Base-by-base conservation (phyloP, 2,797 vertebrate genomes). In the Spinibarbus caldwelli region DNA sequence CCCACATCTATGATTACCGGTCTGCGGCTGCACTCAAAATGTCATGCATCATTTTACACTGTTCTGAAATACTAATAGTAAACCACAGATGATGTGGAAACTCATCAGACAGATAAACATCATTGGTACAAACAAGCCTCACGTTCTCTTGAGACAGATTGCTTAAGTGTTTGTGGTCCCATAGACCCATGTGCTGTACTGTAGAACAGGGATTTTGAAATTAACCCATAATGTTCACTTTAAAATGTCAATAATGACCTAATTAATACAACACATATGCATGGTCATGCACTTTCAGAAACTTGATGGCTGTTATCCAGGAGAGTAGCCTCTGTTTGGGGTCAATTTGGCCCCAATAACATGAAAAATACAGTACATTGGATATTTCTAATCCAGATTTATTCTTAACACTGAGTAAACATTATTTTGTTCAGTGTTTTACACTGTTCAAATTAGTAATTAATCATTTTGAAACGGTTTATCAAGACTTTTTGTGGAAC, bases 1-100 rank as follows among this genome's bases (percentile, higher is more conserved):
- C 84, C 68, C 70, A 75, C 54, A 15, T 67, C 62, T 87, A 62
- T 77, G 52, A 82, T 71, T 77, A 70, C 59, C 57, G 79, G 78
- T 49, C 78, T 87, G 86, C 29, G 83, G 83, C 86, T 38, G 45
- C 83, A 82, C 83, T 26, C 83, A 78, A 81, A 26, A 52, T 72
- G 77, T 64, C 59, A 77, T 72, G 43, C 73, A 70, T 79, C 64
- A 70, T 71, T 87, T 84, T 77, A 75, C 29, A 21, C n/a, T 73
- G 68, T 41, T 75, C 57, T 54, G 68, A 73, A 71, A 80, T 52
- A 67, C 77, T 80, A 70, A 80, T 70, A 71, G 52, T 19, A 36
- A 41, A 26, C 78, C 78, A 21, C 70, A 84, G 49, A 84, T 76
- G 64, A 79, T 76, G 64, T 84, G 31, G 2, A 43, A 49, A 26